Base-by-base conservation (phyloP, 2,113 vertebrate species). In the Anarrhichthys ocellatus region DNA sequence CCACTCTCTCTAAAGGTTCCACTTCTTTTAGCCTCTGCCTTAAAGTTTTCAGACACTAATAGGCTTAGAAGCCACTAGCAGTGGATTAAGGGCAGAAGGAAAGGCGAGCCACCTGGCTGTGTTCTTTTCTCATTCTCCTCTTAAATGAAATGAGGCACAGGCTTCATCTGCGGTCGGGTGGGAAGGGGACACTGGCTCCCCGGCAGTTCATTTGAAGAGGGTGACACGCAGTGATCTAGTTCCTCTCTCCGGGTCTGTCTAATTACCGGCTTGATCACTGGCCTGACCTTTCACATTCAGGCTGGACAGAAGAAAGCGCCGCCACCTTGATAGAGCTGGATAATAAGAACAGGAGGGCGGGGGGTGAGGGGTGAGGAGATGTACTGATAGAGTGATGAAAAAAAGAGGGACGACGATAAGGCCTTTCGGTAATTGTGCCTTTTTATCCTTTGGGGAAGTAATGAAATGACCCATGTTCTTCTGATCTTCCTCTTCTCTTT, bases 261-360 rank as follows among this genome's bases (percentile, higher is more conserved):
- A 95, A 96, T 96, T 95, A 96, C 90, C 59, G 79, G 82, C 90
- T 94, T 92, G 90, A 94, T 91, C 94, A 92, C 87, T 79, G 77
- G 84, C 68, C 84, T 94, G 93, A 95, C 92, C 95, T 94, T 90
- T 95, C 90, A 95, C 92, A 94, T 94, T 93, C 91, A 94, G 74
- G 38, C 78, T 81, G 88, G 90, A 88, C 81, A 83, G 85, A 89
- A 81, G 87, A 89, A 90, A 89, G 89, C 84, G 42, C 48, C 69
- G 80, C 65, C 88, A 92, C 90, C 77, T 81, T 91, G 90, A 91
- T 84, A 81, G 93, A 94, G 93, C 87, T 73, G 67, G 90, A 90
- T 94, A 93, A 95, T 92, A 93, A 92, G 89, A 89, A 83, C 58
- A 80, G 66, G 83, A 67, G 76, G 85, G 66, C 2, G 69, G 36